Conservation (phyloP, 2,113 vertebrate species). For the Oxyura jamaicensis region DNA sequence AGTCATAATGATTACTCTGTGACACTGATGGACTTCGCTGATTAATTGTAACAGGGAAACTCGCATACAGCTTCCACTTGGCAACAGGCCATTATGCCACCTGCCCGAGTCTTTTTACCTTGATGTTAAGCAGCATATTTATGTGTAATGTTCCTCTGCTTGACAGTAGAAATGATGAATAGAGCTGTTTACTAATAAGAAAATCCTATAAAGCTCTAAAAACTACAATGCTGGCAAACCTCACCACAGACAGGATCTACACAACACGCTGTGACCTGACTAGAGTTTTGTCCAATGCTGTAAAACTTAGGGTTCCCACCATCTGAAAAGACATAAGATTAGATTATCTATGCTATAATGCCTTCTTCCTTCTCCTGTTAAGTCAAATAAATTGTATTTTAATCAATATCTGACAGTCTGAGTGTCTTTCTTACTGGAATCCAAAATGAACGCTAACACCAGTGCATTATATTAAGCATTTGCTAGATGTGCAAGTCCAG, state of each 20-base stretch:
- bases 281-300: neutral
- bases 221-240: neutral
- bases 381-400: neutral
- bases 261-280: neutral
- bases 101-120: neutral
- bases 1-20: neutral
- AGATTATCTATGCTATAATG: neutral
- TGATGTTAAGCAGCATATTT: neutral
- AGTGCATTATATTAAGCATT: neutral
- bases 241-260: neutral
- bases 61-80: neutral
- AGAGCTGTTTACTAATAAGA: neutral
- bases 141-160: neutral
- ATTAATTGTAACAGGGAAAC: neutral
- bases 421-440: neutral
- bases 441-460: neutral
- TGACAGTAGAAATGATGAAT: neutral
- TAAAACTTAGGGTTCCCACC: neutral
- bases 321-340: neutral
- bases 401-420: neutral
- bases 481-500: neutral
- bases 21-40: neutral
- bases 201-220: neutral
- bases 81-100: neutral
- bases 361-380: neutral